Base-by-base conservation (phyloP, 2,888 invertebrate species). In the Dynastes hyllus region DNA sequence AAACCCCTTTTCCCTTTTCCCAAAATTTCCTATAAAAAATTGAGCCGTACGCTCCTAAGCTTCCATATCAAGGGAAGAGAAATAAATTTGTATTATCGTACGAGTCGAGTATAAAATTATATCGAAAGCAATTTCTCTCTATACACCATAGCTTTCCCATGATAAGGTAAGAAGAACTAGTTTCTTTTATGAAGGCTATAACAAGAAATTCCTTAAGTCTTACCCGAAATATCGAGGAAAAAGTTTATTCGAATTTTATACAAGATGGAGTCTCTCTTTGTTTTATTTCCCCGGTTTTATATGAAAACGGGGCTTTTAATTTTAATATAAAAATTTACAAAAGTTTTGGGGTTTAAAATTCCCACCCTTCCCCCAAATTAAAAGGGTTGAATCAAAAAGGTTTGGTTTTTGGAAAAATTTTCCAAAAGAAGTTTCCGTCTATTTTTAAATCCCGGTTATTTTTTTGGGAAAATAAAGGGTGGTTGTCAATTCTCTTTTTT, bases 141-240 rank as follows among this genome's bases (percentile, higher is more conserved):
- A 11, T 63, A 63, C n/a, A n/a, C 16, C 40, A 3, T 69, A 69
- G 29, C 51, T 69, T 51, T 69, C 51, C 69, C 27, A 29, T 27
- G 69, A 51, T 69, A 69, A 69, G 13, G 50, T 29, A 66, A 66
- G 69, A 51, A 51, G 51, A 13, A 8, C 22, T 0, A 50, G 50
- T 61, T 58, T 22, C 16, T 13, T 73, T 73, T 73, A 73, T 22
- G 55, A 40, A 67, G 67, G 16, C 45, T 13, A 32, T 73, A 73
- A 73, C 73, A 40, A 50, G 50, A 63, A 73, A 73, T 73, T 61
- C 22, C 45, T 16, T 61, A 61, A 61, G 45, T 61, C 61, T 67
- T 67, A 77, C 45, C 13, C 67, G 29, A 37, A 73, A 73, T 73
- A 58, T 37, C 58, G 1, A 9, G 61, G 22, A 73, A 61, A 73